phyloP scores from a whole-genome alignment of 2,113 vertebrate genomes.

The Hippocampus mohnikei region DNA sequence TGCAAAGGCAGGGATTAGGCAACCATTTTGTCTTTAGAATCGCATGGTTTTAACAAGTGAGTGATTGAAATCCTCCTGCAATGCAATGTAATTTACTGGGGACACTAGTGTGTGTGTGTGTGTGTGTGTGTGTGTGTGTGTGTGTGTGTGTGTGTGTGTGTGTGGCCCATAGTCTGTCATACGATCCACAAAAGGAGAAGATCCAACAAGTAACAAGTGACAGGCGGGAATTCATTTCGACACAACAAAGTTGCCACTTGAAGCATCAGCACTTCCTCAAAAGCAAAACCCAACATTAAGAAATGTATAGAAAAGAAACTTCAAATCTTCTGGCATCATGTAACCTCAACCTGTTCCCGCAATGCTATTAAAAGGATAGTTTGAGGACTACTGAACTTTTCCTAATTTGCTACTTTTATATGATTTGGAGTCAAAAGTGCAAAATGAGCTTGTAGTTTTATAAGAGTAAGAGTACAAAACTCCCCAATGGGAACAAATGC shows the following conservation, averaged over 20 bases:
- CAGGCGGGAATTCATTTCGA: slow-evolving; percentile 41
- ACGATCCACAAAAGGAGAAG: background rate
- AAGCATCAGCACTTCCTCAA: slow-evolving; percentile 61
- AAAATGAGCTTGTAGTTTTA: background rate
- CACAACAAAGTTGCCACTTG: slow-evolving; percentile 44
- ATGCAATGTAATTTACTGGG: slow-evolving; percentile 26
- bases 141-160: too few species aligned
- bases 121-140: too few species aligned
- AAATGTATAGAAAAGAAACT: slow-evolving; percentile 31
- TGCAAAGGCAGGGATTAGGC: slow-evolving; percentile 57
- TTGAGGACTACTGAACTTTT: background rate
- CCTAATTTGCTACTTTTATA: background rate
- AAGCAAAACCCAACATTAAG: slow-evolving; percentile 38
- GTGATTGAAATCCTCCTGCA: slow-evolving; percentile 20
- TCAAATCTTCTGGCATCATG: slow-evolving; percentile 29
- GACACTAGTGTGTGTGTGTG: slow-evolving; percentile 26
- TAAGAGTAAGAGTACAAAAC: background rate
- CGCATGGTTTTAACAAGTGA: slow-evolving; percentile 37
- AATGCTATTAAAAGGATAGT: background rate
- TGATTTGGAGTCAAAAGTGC: background rate
- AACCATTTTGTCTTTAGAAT: slow-evolving; percentile 45
- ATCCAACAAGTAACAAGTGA: background rate
- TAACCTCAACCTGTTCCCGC: slow-evolving; percentile 40
- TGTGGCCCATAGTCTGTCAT: too few species aligned
- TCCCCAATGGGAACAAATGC: too few species aligned